Base-by-base conservation (phyloP, 2,888 invertebrate genomes). In the Urechis unicinctus region DNA sequence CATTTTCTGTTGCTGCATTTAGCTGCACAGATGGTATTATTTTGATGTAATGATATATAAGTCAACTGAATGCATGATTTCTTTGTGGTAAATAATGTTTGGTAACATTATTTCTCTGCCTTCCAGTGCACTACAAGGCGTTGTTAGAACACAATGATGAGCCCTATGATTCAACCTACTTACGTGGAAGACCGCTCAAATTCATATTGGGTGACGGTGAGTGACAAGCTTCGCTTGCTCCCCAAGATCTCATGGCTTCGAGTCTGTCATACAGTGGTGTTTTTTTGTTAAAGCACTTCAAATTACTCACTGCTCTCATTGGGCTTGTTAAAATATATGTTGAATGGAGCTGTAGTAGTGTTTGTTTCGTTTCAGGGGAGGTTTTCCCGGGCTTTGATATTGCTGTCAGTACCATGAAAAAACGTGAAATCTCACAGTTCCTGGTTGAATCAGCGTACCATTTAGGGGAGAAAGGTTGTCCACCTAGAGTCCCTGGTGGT, bases 401-500 rank as follows among this genome's bases (percentile, higher is more conserved):
- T 21, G 63, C 59, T 17, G 52, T 64, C 6, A 21, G 48, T 13
- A 48, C 88, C 0, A 93, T 94, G 93, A 78, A 82, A 64, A 83
- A 86, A n/a, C 85, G 85, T 45, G 94, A 94, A 78, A 81, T 85
- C 58, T 82, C 93, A 0, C 80, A 87, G 51, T 91, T 92, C 74
- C 76, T 91, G 0, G 81, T 93, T 26, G 82, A 85, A 4, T 85
- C 88, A 50, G 79, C 86, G 58, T 83, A 87, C 58, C 88, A 88
- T 55, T 93, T 85, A 77, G 88, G 88, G 1, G 81, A 83, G 64
- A 65, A 85, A 64, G 93, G 93, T 0, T 86, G 88, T 62, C 84
- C 87, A 17, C 89, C 89, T 0, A 81, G 89, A 57, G 86, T 94
- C 52, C 90, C 88, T 56, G 83, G 85, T 13, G 68, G 73, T 60